A percentile compares a stretch with the other conserved stretches of the same genome.
phyloP scores from a whole-genome alignment of 2,113 vertebrate genomes.

The Phodopus roborovskii region DNA sequence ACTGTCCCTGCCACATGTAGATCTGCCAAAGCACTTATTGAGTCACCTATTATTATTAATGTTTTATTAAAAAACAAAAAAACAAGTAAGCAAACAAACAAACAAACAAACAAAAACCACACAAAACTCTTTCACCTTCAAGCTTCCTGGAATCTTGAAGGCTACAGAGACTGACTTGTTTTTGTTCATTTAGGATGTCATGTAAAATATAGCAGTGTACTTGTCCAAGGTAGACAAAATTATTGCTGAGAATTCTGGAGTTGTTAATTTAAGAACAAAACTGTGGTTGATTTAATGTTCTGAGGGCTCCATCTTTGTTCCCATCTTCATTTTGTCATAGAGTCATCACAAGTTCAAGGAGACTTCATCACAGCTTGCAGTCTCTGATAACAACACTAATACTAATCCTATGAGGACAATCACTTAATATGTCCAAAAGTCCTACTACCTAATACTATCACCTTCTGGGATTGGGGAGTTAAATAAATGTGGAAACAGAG shows the following conservation, averaged over 20 bases:
- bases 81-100: too few relatives aligned
- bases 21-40: neutral
- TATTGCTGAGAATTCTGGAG: neutral
- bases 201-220: neutral
- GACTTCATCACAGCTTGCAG: neutral
- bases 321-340: neutral
- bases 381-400: neutral
- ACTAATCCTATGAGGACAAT: neutral
- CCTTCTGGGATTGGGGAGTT: neutral
- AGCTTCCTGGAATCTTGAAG: neutral
- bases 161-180: neutral
- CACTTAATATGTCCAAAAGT: neutral
- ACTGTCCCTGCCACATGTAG: accelerated
- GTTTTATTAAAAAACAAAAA: neutral
- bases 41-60: neutral
- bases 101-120: neutral
- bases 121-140: neutral
- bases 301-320: neutral
- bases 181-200: neutral
- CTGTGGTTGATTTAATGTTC: neutral
- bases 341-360: neutral
- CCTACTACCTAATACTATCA: neutral
- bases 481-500: too few relatives aligned
- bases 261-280: neutral
- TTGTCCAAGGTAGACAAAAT: too few relatives aligned